phyloP scores from a whole-genome alignment of 2,113 vertebrate genomes.

The Neoarius graeffei region DNA sequence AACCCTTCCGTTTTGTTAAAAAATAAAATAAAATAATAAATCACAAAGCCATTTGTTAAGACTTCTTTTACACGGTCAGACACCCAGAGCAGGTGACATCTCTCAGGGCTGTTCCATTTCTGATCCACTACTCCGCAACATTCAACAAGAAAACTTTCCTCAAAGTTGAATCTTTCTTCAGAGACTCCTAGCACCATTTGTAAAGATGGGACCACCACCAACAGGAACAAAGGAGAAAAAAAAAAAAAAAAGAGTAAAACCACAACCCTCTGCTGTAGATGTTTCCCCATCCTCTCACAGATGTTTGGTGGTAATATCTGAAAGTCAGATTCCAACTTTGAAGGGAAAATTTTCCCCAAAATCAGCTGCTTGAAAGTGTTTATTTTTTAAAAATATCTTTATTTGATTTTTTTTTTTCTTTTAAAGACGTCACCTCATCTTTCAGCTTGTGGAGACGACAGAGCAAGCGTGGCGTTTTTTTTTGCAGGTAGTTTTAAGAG shows the following conservation, averaged over 20 bases:
- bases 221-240: conserved; percentile 43
- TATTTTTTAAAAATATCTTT: conserved; percentile 33
- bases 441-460: conserved; percentile 72
- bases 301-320: conserved; percentile 59
- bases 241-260: conserved; percentile 33
- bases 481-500: conserved; percentile 62
- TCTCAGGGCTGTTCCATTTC: conserved; percentile 56
- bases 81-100: conserved; percentile 72
- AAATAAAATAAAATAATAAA: background rate
- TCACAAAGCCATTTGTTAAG: conserved; percentile 40
- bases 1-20: no score
- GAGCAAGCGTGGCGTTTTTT: conserved; percentile 74
- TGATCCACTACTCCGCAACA: conserved; percentile 59
- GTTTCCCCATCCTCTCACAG: conserved; percentile 49
- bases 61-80: conserved; percentile 48
- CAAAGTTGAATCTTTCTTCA: conserved; percentile 67
- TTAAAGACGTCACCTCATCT: conserved; percentile 56
- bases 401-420: conserved; percentile 19
- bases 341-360: conserved; percentile 78
- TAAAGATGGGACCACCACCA: conserved; percentile 51
- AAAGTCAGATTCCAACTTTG: conserved; percentile 80
- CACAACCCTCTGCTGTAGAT: background rate
- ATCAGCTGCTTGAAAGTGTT: conserved; percentile 74
- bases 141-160: conserved; percentile 77
- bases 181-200: conserved; percentile 43